Evolutionary conservation across 2,888 invertebrate species (phyloP), one percentile per base, ranked within the genome.

Genomic region (Synergus japonicus): DNA sequence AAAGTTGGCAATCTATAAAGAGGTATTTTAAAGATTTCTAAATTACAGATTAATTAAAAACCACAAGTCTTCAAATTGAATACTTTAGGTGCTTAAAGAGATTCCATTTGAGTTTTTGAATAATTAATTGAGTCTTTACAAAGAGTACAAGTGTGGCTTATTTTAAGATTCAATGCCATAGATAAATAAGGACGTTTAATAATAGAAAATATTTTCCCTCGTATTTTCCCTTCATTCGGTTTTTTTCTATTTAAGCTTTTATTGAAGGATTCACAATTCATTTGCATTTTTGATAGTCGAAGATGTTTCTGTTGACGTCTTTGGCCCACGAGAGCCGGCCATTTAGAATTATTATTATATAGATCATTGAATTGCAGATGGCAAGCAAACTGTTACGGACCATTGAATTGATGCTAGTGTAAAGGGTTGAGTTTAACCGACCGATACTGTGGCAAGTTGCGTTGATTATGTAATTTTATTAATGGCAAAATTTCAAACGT

Each of bases 351-450:
- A 86, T 88, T 86, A 86, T 37, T 37, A 37, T 37, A 37, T 83
- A 83, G 87, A 87, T 88, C 86, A 87, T 88, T 89, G 88, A 89
- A 88, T 89, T 88, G 88, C 87, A 88, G 87, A 88, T 89, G 84
- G 78, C 78, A 76, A 82, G 78, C 79, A 81, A 83, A 80, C 81
- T 79, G 83, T 83, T 81, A 83, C 81, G 69, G 79, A 82, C 85
- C 82, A 85, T 86, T 86, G 85, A 86, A 87, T 87, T 85, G 84
- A 86, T 86, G 85, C 85, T 85, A 85, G 86, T 84, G 85, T 85
- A 80, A 81, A 80, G 78, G 66, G 66, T 54, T 46, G 43, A 46
- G 58, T 77, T 67, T 77, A 81, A 78, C 66, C 67, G 63, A 69
- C 76, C 76, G 64, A 60, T 67, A 44, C n/a, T 22, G 9, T 22